Base-by-base conservation (phyloP, 2,888 invertebrate species). In the Lysandra bellargus region DNA sequence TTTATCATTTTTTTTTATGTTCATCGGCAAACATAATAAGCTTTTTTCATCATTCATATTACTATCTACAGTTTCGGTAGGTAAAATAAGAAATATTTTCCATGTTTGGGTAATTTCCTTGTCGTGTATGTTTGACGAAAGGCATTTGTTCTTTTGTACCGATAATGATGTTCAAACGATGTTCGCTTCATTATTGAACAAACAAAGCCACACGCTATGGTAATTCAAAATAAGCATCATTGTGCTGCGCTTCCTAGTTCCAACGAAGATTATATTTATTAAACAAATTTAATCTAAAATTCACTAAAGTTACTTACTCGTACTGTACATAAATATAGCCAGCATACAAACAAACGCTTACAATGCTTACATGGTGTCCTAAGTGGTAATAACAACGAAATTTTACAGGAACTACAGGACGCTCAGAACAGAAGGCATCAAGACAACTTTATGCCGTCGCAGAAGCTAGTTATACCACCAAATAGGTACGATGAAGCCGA, bases 361-460 rank as follows among this genome's bases (percentile, higher is more conserved):
- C 30, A 30, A 12, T 64, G 30, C 64, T 30, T 64, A 64, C 23
- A 30, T 23, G n/a, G n/a, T 1, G 4, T 12, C 9, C 57, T 57
- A 12, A 30, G 6, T 30, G 12, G 30, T 64, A 14, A 53, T 57
- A 17, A 23, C 4, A 33, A 33, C 3, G 9, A 76, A 7, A 57
- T 6, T 57, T 88, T 86, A n/a, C 92, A 97, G 95, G 98, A 99
- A 91, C 95, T 98, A 82, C 98, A 98, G 94, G 98, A 98, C 91
- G 98, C 98, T 96, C 98, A 98, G 94, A 98, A 97, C 85, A 96
- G 99, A 82, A 96, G 98, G 84, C 99, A 99, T 91, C 98, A 98
- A 83, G 99, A 99, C 92, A 98, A 98, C 92, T 98, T 98, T 88
- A 97, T 97, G 86, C 98, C 98, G 72, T 97, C 98, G 73, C 98